Evolutionary conservation across 2,113 vertebrate species (phyloP).

Genomic region (Phrynocephalus versicolor): DNA sequence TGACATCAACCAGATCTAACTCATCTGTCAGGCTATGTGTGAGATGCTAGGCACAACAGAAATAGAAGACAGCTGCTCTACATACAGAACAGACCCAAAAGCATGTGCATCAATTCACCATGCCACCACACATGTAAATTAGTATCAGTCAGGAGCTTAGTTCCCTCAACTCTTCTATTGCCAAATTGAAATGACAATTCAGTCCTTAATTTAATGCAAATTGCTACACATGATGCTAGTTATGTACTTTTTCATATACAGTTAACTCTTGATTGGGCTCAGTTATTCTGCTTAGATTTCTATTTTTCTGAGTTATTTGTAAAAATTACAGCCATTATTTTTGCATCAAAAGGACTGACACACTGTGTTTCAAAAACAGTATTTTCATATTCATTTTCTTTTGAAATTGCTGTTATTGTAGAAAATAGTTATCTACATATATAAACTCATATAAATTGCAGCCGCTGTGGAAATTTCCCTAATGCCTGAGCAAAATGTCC

Average conservation of each 20-base stretch:
- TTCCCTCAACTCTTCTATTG: not conserved
- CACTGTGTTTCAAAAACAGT: not conserved
- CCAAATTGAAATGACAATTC: not conserved
- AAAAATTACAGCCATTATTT: not conserved
- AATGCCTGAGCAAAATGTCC: not conserved
- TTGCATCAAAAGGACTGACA: not conserved
- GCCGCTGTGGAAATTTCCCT: not conserved
- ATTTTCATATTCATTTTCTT: not conserved
- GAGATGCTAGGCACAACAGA: not conserved
- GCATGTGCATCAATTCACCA: not conserved
- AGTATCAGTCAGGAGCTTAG: not conserved
- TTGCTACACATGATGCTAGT: not conserved
- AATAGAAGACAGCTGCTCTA: not conserved
- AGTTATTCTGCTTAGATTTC: not conserved
- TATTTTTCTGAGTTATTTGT: not conserved
- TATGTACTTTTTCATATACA: not conserved
- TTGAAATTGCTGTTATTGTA: not conserved
- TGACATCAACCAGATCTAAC: not conserved
- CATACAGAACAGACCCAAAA: not conserved
- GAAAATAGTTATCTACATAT: constrained; percentile 15
- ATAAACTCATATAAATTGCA: not conserved
- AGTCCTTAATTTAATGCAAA: not conserved
- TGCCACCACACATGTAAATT: not conserved
- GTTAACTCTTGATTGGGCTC: not conserved
- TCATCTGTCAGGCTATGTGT: not conserved